Base-by-base conservation (phyloP, 2,113 vertebrate genomes). In the Laterallus jamaicensis region DNA sequence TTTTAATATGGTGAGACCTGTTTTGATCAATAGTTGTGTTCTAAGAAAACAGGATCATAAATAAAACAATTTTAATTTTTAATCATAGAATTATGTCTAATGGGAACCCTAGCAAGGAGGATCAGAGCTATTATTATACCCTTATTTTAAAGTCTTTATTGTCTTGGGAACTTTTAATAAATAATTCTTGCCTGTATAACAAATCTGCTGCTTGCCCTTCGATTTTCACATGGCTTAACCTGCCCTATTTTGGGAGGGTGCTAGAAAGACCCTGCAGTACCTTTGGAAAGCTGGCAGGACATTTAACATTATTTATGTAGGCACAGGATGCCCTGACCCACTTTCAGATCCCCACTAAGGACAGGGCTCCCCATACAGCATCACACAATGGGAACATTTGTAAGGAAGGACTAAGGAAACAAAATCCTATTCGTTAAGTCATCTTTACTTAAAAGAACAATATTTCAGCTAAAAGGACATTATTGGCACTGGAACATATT, bases 11-110 rank as follows among this genome's bases (percentile, higher is more conserved):
- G 16, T 2, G 3, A 83, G 31, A 56, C 6, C 63, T 75, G 63
- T 81, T 94, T 93, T 93, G 73, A 96, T 93, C 75, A 94, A 71
- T 86, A 84, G 66, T 54, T 54, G 12, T 82, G 79, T 88, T 79
- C 86, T 63, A 66, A 62, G 56, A 91, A 86, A 90, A 71, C 24
- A 91, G n/a, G 28, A 69, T n/a, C 60, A 92, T 88, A 95, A 86
- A 93, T 92, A 68, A 81, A 93, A 79, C 39, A 58, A 63, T 82
- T 81, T 64, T 73, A 71, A 86, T 79, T 93, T 95, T 93, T 94
- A 73, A 73, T 93, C 87, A 59, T 9, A 86, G 82, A 88, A 91
- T 91, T 77, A 75, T 2, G 3, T 79, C 66, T 79, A 82, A 89
- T 87, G 67, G 69, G 87, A 82, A 79, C 12, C 16, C 28, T 78